Conservation (phyloP, 2,113 vertebrate genomes). For the Australoheros scitulus region DNA sequence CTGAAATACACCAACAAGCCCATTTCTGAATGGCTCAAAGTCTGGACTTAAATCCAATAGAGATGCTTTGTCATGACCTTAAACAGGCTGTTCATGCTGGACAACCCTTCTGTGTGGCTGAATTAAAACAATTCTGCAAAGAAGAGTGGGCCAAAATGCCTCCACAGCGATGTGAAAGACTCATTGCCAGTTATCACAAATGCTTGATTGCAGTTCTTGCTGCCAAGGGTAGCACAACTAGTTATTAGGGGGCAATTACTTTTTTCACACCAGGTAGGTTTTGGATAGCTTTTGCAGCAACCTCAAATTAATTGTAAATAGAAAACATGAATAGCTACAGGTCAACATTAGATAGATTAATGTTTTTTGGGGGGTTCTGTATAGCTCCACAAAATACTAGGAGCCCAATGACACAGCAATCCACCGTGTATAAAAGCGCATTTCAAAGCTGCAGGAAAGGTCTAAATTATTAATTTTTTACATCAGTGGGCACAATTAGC, state of each 20-base stretch:
- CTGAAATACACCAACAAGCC: not conserved
- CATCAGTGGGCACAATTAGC: not conserved
- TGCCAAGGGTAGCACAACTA: not conserved
- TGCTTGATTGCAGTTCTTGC: not conserved
- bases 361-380: too few species aligned
- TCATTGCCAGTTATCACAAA: not conserved
- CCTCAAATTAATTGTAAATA: not conserved
- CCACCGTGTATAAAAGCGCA: too few species aligned
- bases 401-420: too few species aligned
- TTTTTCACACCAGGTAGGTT: not conserved
- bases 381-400: too few species aligned
- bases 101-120: not conserved
- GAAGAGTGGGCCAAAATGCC: not conserved
- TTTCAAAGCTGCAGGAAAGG: too few species aligned
- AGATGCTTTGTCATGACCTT: not conserved
- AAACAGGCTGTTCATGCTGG: not conserved
- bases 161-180: not conserved
- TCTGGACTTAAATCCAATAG: not conserved
- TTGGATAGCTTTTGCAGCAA: not conserved
- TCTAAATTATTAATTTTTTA: not conserved
- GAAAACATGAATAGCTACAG: not conserved
- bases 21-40: not conserved
- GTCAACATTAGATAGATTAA: not conserved
- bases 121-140: not conserved
- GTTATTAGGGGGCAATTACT: not conserved